Conservation (phyloP, 2,888 invertebrate genomes). For the Balanococcus diminutus region DNA sequence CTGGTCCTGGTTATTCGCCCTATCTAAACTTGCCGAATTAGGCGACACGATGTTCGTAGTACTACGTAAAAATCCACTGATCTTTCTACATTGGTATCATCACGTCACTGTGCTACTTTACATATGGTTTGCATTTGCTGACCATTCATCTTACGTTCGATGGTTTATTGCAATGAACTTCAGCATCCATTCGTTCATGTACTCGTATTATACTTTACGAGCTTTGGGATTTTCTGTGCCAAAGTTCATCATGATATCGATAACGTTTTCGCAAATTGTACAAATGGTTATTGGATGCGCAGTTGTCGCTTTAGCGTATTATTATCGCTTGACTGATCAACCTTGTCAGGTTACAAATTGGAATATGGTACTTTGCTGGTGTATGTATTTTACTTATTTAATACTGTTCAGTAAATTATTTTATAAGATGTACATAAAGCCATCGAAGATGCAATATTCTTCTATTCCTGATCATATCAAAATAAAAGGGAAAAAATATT, state of each 20-base stretch:
- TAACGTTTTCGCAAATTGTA: constrained; percentile 85
- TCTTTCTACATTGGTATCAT: constrained; percentile 96
- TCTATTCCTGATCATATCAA: background rate
- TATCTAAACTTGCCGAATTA: constrained; percentile 94
- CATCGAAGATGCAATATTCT: background rate
- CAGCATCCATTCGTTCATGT: constrained; percentile 90
- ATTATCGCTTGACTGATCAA: constrained; percentile 69
- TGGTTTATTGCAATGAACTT: constrained; percentile 97
- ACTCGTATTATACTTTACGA: constrained; percentile 84
- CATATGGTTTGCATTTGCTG: constrained; percentile 91
- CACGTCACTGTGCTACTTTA: constrained; percentile 93
- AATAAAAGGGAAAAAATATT: background rate
- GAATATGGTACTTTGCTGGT: constrained; percentile 85
- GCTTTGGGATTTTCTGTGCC: constrained; percentile 87
- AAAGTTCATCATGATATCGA: constrained; percentile 82
- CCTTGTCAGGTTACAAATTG: constrained; percentile 83
- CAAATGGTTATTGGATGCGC: constrained; percentile 96
- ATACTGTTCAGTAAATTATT: constrained; percentile 92
- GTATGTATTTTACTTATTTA: constrained; percentile 94
- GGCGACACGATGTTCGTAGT: constrained; percentile 95
- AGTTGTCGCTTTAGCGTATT: constrained; percentile 87
- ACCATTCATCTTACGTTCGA: constrained; percentile 85
- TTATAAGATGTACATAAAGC: constrained; percentile 80
- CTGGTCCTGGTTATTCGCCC: constrained; percentile 61
- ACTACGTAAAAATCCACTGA: constrained; percentile 88